Conservation (phyloP, 2,888 invertebrate genomes). For the Busseola fusca region DNA sequence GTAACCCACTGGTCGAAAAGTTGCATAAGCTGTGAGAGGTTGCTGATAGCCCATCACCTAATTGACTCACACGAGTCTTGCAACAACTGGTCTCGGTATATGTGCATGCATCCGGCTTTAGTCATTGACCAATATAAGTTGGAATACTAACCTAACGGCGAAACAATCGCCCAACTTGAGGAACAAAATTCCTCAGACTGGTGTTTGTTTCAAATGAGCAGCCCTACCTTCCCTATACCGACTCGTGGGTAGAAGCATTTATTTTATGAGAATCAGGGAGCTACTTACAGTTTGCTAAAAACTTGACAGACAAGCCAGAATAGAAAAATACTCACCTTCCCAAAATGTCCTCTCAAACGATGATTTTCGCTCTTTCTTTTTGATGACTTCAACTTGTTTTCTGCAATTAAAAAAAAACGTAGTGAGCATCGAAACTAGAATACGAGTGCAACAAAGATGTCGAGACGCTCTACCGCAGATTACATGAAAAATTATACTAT, state of each 20-base stretch:
- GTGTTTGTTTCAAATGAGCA: neutral
- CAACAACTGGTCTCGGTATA: conserved; percentile 28
- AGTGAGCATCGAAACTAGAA: conserved; percentile 22
- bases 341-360: conserved; percentile 81
- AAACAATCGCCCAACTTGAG: neutral
- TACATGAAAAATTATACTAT: conserved; percentile 40
- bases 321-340: conserved; percentile 78
- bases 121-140: conserved; percentile 24
- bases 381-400: conserved; percentile 74
- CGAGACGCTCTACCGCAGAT: conserved; percentile 36
- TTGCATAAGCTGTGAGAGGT: conserved; percentile 59
- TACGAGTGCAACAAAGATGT: conserved; percentile 10
- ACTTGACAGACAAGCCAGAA: neutral
- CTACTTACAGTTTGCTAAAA: neutral
- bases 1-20: conserved; percentile 56
- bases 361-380: conserved; percentile 79
- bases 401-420: conserved; percentile 74
- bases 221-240: neutral
- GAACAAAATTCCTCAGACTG: neutral
- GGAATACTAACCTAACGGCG: conserved; percentile 2
- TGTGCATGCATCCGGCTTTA: conserved; percentile 38
- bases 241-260: too few relatives aligned
- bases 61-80: conserved; percentile 47
- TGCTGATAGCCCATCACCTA: conserved; percentile 54
- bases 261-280: neutral